Evolutionary conservation across 2,888 invertebrate genomes (phyloP), one percentile per base, ranked within the genome.

Genomic region (Operophtera brumata): DNA sequence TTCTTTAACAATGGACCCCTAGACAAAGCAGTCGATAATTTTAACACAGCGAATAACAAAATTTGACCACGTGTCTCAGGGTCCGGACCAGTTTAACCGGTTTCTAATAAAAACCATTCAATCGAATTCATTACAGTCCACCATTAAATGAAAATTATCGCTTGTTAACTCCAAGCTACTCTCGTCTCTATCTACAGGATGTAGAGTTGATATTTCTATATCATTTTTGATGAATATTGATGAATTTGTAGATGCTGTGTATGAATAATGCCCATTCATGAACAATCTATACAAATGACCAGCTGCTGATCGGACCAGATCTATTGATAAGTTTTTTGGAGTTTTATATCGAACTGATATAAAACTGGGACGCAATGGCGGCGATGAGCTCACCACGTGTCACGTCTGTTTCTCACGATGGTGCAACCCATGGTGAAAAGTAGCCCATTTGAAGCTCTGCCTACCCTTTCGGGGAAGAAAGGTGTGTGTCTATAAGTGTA

Each of bases 41-140:
- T 84, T 78, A 79, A 82, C 80, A 78, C 70, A 56, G 75, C 77
- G 72, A 81, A 80, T 82, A 80, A 86, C 85, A 86, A 84, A 57
- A 80, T 75, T 51, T 86, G 86, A 88, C 89, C 90, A 89, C 90
- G 89, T 89, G 89, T 81, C 84, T 35, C 59, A 69, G 80, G 80
- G 79, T 76, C 78, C 66, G 65, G 84, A 86, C 89, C 77, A 80
- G 88, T 86, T 62, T 28, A 79, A 86, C 89, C 84, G 80, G 88
- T 87, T 85, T 75, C 65, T 75, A 82, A 84, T 82, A 83, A 83
- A 85, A 71, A 74, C 78, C 77, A 86, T 86, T 87, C 83, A 86
- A 84, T 86, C 82, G 81, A 82, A 85, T 82, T 80, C 77, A 68
- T 70, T 74, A 80, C 78, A 76, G 59, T 67, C 65, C 57, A 58